These are phyloP conservation scores for Pinna nobilis DNA, from an alignment of 1,140 invertebrate genomes.

Conservation along the genomic window DNA sequence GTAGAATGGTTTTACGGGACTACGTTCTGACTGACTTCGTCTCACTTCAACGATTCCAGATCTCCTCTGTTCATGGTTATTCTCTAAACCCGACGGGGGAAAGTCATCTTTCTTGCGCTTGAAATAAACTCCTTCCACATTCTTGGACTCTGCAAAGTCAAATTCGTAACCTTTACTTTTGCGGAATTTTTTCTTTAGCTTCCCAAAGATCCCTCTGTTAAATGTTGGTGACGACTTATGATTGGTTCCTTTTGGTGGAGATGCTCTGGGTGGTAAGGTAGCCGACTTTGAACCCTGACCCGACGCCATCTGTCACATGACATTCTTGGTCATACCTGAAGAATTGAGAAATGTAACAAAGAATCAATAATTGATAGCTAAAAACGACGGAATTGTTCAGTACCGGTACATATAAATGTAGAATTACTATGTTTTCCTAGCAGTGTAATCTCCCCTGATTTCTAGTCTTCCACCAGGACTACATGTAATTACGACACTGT, in stretches of 20 bases:
- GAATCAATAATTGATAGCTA: too few species aligned
- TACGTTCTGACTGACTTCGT: constrained; percentile 31
- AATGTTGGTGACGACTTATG: constrained; percentile 11
- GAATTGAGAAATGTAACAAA: too few species aligned
- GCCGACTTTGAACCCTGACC: constrained; percentile 17
- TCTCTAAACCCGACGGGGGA: constrained; percentile 1
- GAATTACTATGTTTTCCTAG: too few species aligned
- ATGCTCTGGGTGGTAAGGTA: constrained; percentile 19
- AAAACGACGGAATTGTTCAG: too few species aligned
- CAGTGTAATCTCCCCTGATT: too few species aligned
- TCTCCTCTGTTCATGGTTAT: neutral
- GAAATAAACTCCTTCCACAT: constrained; percentile 38
- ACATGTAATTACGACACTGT: too few species aligned
- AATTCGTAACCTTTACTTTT: constrained; percentile 32
- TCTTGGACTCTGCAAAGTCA: constrained; percentile 8
- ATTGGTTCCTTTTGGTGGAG: constrained; percentile 13
- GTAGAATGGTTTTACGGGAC: constrained; percentile 18
- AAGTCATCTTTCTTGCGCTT: constrained; percentile 3
- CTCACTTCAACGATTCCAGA: constrained; percentile 15
- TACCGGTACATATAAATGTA: too few species aligned
- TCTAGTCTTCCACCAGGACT: too few species aligned
- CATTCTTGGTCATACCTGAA: too few species aligned
- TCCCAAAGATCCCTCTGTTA: constrained; percentile 24
- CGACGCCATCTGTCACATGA: too few species aligned
- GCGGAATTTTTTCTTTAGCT: constrained; percentile 24